phyloP scores from a whole-genome alignment of 2,797 vertebrate species.

The Acanthurus tractus region DNA sequence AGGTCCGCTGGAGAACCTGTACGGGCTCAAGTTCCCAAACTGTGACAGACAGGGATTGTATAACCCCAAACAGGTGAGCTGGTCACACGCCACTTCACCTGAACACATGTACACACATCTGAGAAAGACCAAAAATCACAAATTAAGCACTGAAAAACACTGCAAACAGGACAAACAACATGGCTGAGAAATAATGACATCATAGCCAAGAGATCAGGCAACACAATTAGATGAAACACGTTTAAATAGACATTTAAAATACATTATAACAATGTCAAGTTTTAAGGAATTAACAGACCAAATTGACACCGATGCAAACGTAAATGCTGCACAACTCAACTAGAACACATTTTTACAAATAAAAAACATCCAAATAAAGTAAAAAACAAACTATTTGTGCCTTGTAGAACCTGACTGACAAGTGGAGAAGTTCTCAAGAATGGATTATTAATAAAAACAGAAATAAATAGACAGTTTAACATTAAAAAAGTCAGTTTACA shows the following conservation, averaged over 20 bases:
- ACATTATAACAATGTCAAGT: background rate
- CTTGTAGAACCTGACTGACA: background rate
- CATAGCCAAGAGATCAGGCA: background rate
- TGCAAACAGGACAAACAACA: background rate
- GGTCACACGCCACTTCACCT: background rate
- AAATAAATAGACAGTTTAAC: background rate
- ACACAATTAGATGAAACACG: background rate
- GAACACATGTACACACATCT: background rate
- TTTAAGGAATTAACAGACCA: background rate
- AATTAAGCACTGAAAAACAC: background rate
- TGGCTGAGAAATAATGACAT: background rate
- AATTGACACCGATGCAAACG: no score
- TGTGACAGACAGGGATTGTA: slow-evolving; percentile 94
- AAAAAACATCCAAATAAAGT: background rate
- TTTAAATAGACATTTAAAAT: background rate
- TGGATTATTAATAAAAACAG: background rate
- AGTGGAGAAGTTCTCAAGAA: background rate
- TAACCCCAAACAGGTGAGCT: slow-evolving; percentile 94
- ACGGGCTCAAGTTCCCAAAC: slow-evolving; percentile 94
- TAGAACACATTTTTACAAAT: background rate
- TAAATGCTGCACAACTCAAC: no score
- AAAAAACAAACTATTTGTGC: background rate
- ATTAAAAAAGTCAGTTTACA: background rate
- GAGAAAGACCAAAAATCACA: background rate
- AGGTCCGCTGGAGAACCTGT: slow-evolving; percentile 93